These are phyloP conservation scores for Sinosuthora webbiana DNA, from an alignment of 2,113 vertebrate genomes.

Conservation along the genomic window DNA sequence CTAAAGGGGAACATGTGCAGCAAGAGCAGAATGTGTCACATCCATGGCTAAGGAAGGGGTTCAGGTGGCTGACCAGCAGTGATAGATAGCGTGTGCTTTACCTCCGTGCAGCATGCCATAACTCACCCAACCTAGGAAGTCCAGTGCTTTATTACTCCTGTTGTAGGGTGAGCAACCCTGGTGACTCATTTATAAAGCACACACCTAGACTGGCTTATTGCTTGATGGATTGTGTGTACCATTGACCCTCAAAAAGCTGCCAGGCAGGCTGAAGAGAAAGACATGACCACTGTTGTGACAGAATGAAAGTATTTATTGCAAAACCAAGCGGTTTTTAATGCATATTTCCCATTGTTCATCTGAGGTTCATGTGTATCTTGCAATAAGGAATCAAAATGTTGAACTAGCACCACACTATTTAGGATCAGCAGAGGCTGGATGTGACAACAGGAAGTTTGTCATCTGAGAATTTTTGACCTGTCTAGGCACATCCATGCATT, in stretches of 20 bases:
- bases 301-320: background rate
- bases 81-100: background rate
- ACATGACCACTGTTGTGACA: fast-evolving
- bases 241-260: background rate
- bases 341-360: background rate
- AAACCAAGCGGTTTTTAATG: background rate
- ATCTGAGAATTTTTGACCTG: background rate
- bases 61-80: background rate
- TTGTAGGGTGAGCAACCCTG: background rate
- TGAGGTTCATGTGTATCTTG: background rate
- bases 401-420: background rate
- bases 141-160: background rate
- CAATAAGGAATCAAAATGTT: background rate
- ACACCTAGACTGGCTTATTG: background rate
- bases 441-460: background rate
- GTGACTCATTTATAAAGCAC: background rate
- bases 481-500: background rate
- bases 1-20: background rate
- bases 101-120: background rate
- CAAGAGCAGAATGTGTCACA: background rate
- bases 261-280: background rate
- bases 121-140: background rate
- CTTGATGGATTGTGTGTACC: background rate
- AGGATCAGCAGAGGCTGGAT: background rate
- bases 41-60: background rate